Conservation (phyloP, 2,113 vertebrate genomes). For the Scortum barcoo region DNA sequence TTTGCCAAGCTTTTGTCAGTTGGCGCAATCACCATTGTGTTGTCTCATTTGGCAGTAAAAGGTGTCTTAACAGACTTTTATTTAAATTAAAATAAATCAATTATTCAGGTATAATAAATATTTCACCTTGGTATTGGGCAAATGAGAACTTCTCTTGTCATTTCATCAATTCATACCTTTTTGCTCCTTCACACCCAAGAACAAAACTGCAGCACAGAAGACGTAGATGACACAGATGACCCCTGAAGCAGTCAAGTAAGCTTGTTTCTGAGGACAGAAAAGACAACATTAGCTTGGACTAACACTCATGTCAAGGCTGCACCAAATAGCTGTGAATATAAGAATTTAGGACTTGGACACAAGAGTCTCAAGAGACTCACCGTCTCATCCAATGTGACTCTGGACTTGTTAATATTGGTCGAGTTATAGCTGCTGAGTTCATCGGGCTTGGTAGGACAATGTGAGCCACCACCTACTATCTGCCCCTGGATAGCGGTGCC, state of each 20-base stretch:
- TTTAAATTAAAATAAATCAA: no score
- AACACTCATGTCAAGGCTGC: not conserved
- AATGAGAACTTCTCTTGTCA: not conserved
- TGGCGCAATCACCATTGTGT: no score
- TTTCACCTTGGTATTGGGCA: not conserved
- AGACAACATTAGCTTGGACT: not conserved
- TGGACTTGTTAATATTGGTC: slow-evolving; percentile 78
- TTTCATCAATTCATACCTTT: slow-evolving; percentile 84
- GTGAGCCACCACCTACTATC: slow-evolving; percentile 88
- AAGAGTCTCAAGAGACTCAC: slow-evolving; percentile 75
- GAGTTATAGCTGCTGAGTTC: slow-evolving; percentile 35
- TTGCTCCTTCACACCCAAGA: slow-evolving; percentile 89
- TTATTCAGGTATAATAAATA: not conserved
- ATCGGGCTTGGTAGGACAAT: slow-evolving; percentile 78
- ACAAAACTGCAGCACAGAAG: slow-evolving; percentile 88
- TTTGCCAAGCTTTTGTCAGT: no score
- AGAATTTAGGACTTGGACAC: not conserved
- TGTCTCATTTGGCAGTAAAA: no score
- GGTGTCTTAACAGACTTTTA: no score
- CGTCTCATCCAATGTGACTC: slow-evolving; percentile 81
- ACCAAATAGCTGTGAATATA: accelerated
- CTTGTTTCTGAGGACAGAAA: slow-evolving; percentile 82
- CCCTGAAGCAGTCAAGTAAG: slow-evolving; percentile 91
- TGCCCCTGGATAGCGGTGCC: slow-evolving; percentile 96
- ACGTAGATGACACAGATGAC: slow-evolving; percentile 91